Base-by-base conservation (phyloP, 1,140 invertebrate species). In the Mizuhopecten yessoensis region DNA sequence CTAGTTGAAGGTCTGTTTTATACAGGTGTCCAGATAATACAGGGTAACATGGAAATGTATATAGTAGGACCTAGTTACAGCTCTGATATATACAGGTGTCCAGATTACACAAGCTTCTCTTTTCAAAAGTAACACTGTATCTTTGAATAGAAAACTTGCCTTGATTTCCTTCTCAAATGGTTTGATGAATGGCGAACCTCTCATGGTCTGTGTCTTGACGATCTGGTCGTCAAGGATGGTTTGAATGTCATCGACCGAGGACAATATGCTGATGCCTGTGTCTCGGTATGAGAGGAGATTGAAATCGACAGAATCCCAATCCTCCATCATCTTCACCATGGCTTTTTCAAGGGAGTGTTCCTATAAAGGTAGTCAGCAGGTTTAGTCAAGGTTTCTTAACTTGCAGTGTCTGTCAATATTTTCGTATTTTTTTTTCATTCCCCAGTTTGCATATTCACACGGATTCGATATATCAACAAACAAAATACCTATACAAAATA, bases 151-250 rank as follows among this genome's bases (percentile, higher is more conserved):
- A 10, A 1, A 29, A 91, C 34, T 34, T 87, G 95, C 96, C 95
- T 95, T 96, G 86, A 97, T 96, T 96, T 99, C 98, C 86, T 97
- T 96, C 96, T 97, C 96, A 93, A 97, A 96, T n/a, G 96, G 96
- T 94, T 96, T 96, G 88, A 97, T 96, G 93, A 96, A 97, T 23
- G 96, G 96, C 29, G 96, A 97, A 5, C 96, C 96, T 87, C 96
- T 94, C 96, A 97, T 97, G 1, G 96, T 97, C 92, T 96, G 95
- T 23, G 96, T 97, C 92, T 96, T 97, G 34, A 97, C 96, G 87
- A 97, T 96, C 92, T 97, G 96, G 92, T 97, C 96, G 92, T 97
- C 96, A 34, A 97, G 94, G 15, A 95, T 95, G 11, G 96, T 96
- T 94, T 97, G 96, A 75, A 97, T 97, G 34, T 97, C 96, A 93